Evolutionary conservation across 2,888 invertebrate species (phyloP).

Genomic region (Xiphydria camelus): DNA sequence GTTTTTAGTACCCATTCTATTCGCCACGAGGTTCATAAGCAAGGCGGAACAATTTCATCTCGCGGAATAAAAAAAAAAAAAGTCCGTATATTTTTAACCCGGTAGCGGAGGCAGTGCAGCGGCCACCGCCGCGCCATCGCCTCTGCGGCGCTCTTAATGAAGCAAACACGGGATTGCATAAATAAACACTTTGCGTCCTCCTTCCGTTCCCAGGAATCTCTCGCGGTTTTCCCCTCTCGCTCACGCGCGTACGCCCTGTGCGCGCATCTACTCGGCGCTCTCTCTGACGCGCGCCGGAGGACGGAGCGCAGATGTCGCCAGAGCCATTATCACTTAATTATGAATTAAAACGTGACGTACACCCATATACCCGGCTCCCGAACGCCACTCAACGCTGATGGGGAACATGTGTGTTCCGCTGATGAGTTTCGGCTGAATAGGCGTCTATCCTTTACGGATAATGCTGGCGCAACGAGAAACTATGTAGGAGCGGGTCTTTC

Average conservation of each 20-base stretch:
- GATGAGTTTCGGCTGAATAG: constrained; percentile 21
- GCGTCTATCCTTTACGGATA: constrained; percentile 5
- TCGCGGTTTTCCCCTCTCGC: not conserved
- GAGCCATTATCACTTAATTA: constrained; percentile 17
- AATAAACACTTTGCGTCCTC: constrained; percentile 14
- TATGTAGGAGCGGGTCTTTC: too few relatives aligned
- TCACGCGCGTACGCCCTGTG: not conserved
- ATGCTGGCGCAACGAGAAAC: not conserved
- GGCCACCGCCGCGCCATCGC: not conserved
- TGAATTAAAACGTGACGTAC: constrained; percentile 15
- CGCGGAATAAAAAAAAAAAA: constrained; percentile 13
- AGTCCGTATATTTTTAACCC: constrained; percentile 15
- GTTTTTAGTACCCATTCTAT: too few relatives aligned
- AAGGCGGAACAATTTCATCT: constrained; percentile 13
- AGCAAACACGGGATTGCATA: constrained; percentile 18
- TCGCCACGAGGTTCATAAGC: too few relatives aligned
- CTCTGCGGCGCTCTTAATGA: constrained; percentile 11
- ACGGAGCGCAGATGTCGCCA: constrained; percentile 14
- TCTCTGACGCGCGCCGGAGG: not conserved
- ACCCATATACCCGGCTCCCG: constrained; percentile 8
- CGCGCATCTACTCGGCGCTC: not conserved
- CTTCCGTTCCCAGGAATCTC: not conserved
- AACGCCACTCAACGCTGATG: constrained; percentile 25
- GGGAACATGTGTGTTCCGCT: constrained; percentile 24
- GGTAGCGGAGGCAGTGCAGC: constrained; percentile 1